Conservation (phyloP, 2,888 invertebrate species). For the Eretmocerus hayati region DNA sequence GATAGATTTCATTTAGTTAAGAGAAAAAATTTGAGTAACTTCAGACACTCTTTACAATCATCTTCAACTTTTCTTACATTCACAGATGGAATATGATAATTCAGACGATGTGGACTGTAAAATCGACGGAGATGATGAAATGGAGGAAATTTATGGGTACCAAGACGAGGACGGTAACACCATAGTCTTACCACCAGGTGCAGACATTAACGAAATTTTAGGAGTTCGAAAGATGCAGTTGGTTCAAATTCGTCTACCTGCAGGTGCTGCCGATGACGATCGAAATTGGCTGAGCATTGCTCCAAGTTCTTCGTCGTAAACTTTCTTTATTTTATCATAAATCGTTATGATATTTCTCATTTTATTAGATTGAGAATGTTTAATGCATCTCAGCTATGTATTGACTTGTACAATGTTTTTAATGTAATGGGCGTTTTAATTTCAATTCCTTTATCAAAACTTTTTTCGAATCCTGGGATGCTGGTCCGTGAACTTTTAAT, state of each 20-base stretch:
- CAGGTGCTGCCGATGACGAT: constrained; percentile 31
- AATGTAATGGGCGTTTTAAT: no score
- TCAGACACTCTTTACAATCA: no score
- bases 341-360: no score
- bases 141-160: constrained; percentile 39
- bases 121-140: constrained; percentile 30
- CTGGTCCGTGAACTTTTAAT: no score
- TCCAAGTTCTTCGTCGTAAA: neutral
- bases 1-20: no score
- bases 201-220: constrained; percentile 37
- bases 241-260: constrained; percentile 41
- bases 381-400: no score
- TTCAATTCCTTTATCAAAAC: no score
- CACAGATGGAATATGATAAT: constrained; percentile 12
- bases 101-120: constrained; percentile 33
- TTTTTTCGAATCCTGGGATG: no score
- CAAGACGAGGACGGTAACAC: constrained; percentile 37
- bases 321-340: neutral
- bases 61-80: neutral
- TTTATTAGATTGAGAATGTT: no score
- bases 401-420: no score
- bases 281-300: constrained; percentile 39
- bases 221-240: constrained; percentile 37
- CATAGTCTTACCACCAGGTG: constrained; percentile 37
- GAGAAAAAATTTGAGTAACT: no score